These are phyloP conservation scores for Parapristionchus giblindavisi DNA, from an alignment of 2,888 invertebrate genomes.

Conservation along the genomic window DNA sequence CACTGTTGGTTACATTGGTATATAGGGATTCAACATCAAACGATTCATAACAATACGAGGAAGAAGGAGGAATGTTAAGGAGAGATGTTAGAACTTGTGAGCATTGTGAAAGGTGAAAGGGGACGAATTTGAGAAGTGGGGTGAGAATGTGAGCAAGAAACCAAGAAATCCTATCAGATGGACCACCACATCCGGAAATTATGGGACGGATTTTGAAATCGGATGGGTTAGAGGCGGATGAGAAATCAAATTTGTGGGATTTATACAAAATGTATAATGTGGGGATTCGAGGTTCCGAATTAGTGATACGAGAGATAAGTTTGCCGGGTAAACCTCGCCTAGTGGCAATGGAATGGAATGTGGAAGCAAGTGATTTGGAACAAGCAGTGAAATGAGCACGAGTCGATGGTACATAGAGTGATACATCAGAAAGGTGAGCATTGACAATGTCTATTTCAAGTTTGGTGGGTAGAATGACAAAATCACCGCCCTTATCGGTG, in stretches of 20 bases:
- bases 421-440: too few species aligned
- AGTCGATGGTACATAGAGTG: too few species aligned
- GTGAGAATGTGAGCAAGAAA: background rate
- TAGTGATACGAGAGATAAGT: too few species aligned
- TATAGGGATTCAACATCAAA: conserved; percentile 25
- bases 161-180: conserved; percentile 28
- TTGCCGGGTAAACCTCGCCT: too few species aligned
- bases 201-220: conserved; percentile 1
- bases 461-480: background rate
- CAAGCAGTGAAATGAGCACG: too few species aligned
- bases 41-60: background rate
- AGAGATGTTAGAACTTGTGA: background rate
- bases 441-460: background rate
- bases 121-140: background rate
- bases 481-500: background rate
- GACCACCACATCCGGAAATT: conserved; percentile 21
- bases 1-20: conserved; percentile 22
- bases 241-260: conserved; percentile 9
- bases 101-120: background rate
- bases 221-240: background rate
- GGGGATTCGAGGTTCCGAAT: conserved; percentile 8
- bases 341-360: too few species aligned
- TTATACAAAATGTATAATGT: conserved; percentile 18
- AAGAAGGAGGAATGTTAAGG: background rate
- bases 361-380: too few species aligned